Percentiles rank a stretch among this genome's conserved stretches.
phyloP scores from a whole-genome alignment of 1,140 invertebrate species.

The Physella acuta region DNA sequence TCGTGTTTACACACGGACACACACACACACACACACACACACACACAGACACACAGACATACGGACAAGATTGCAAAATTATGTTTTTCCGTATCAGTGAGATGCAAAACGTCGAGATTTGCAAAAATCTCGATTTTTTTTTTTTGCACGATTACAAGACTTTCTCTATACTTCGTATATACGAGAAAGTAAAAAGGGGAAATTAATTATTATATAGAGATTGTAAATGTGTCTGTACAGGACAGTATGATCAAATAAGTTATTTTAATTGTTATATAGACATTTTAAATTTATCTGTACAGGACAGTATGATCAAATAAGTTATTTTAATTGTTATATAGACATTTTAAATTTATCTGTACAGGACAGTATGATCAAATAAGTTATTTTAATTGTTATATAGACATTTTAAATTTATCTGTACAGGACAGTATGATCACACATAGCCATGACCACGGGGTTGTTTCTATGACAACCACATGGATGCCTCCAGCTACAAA shows the following conservation, averaged over 20 bases:
- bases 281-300: background rate
- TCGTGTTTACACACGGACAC: no score
- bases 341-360: background rate
- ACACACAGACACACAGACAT: no score
- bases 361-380: background rate
- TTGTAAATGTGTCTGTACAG: background rate
- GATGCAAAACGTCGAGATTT: no score
- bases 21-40: no score
- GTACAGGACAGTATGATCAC: constrained; percentile 4
- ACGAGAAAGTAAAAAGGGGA: no score
- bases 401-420: background rate
- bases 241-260: background rate
- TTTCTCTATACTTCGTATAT: no score
- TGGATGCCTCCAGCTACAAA: constrained; percentile 1
- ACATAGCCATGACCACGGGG: background rate
- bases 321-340: background rate
- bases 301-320: background rate
- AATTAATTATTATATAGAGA: no score
- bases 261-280: no score
- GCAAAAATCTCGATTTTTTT: no score
- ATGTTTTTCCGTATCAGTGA: no score
- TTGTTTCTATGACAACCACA: background rate
- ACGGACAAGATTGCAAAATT: no score
- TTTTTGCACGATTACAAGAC: no score
- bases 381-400: background rate